Base-by-base conservation (phyloP, 2,113 vertebrate species). In the Callionymus lyra region DNA sequence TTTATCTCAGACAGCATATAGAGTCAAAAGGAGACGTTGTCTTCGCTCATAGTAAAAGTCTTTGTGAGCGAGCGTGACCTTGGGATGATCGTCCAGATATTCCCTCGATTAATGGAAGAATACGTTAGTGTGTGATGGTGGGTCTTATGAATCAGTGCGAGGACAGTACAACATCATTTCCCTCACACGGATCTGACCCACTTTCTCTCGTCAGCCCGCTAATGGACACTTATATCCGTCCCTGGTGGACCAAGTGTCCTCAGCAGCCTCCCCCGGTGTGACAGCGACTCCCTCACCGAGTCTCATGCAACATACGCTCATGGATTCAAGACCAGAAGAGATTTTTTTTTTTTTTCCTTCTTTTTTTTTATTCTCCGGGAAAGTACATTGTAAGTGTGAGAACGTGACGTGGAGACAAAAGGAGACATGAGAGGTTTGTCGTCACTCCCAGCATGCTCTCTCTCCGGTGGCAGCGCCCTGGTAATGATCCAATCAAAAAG, bases 181-280 rank as follows among this genome's bases (percentile, higher is more conserved):
- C 2, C 45, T 41, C 43, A 40, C 12, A 12, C 47, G 63, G 68
- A 70, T 70, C 70, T 79, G 78, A 80, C 82, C 82, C 70, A 84
- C 49, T 77, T 85, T 77, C 48, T 72, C 44, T 69, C 65, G 38
- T 69, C 55, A 48, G 59, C 63, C 79, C 50, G 47, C 65, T 78
- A 73, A 80, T 79, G 80, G 76, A 72, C 79, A 68, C 41, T 71
- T 82, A 75, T 75, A 81, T 76, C 63, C 57, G 59, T 77, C 65
- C 62, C 53, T 51, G 56, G 52, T 63, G 54, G 46, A 63, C 59
- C 47, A 49, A 50, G 44, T 65, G 47, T 56, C 41, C 59, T 50
- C 12, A 46, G 53, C 49, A 6, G 46, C 48, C 8, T 27, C 47
- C 34, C 16, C 37, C 41, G 34, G 42, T 38, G 53, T 58, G 49